phyloP scores from a whole-genome alignment of 2,888 invertebrate species.

The Drosophila fulvimacula region DNA sequence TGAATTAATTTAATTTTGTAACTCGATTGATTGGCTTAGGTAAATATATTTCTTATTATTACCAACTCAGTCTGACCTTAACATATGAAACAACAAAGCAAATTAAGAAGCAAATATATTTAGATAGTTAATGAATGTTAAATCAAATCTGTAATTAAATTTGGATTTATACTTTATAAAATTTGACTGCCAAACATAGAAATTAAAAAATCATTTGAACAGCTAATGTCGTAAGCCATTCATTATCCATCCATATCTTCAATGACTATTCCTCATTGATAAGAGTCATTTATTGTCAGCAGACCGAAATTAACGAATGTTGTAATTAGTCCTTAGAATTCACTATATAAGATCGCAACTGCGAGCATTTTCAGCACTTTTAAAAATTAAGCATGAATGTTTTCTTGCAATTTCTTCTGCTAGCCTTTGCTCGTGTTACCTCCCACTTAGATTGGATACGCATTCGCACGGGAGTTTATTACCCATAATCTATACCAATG shows the following conservation, averaged over 20 bases:
- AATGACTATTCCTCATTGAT: neutral
- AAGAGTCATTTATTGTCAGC: neutral
- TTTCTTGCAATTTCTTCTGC: neutral
- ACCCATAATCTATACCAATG: conserved; percentile 29
- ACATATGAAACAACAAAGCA: neutral
- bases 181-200: no score
- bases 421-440: conserved; percentile 38
- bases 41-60: neutral
- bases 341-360: conserved; percentile 1
- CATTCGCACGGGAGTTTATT: conserved; percentile 47
- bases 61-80: neutral
- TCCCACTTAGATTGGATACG: conserved; percentile 70
- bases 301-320: neutral
- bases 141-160: no score
- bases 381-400: conserved; percentile 1
- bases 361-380: neutral
- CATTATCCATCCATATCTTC: neutral
- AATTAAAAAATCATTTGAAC: neutral
- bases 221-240: conserved; percentile 2
- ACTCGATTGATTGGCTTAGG: neutral
- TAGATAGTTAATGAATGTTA: no score
- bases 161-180: no score
- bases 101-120: no score
- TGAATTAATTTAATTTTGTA: neutral
- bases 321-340: neutral